Evolutionary conservation across 2,888 invertebrate species (phyloP).

Genomic region (Quadroppia sp.): DNA sequence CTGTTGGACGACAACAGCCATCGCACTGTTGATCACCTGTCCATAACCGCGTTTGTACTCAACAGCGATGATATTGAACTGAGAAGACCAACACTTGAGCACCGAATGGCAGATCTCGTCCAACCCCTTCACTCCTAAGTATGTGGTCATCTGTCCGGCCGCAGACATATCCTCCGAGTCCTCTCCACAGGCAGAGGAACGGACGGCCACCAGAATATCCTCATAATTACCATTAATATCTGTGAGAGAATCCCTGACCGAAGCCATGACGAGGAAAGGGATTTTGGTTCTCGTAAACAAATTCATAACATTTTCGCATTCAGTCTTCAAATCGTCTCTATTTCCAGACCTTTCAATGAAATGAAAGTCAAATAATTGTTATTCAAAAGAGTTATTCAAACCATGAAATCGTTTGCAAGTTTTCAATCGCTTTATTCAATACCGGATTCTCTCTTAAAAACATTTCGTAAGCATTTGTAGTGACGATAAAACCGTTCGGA

Average conservation of each 20-base stretch:
- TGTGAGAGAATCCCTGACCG: neutral
- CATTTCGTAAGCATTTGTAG: constrained; percentile 38
- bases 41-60: constrained; percentile 74
- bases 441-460: constrained; percentile 20
- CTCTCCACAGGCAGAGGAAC: constrained; percentile 52
- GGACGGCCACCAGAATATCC: constrained; percentile 49
- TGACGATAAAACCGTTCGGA: constrained; percentile 41
- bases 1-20: constrained; percentile 75
- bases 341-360: neutral
- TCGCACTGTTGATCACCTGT: constrained; percentile 63
- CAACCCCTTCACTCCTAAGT: constrained; percentile 19
- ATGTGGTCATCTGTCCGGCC: constrained; percentile 36
- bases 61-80: constrained; percentile 70
- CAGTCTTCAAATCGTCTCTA: neutral
- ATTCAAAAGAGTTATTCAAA: neutral
- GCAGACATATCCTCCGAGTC: constrained; percentile 33
- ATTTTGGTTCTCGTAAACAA: neutral
- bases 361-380: neutral
- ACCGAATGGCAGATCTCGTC: neutral
- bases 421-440: constrained; percentile 27
- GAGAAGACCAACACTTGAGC: constrained; percentile 58
- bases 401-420: constrained; percentile 10
- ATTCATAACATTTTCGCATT: neutral
- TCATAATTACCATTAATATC: neutral
- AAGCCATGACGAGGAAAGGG: neutral